Evolutionary conservation across 1,140 invertebrate genomes (phyloP), one percentile per base, ranked within the genome.

Genomic region (Orchesella cincta): DNA sequence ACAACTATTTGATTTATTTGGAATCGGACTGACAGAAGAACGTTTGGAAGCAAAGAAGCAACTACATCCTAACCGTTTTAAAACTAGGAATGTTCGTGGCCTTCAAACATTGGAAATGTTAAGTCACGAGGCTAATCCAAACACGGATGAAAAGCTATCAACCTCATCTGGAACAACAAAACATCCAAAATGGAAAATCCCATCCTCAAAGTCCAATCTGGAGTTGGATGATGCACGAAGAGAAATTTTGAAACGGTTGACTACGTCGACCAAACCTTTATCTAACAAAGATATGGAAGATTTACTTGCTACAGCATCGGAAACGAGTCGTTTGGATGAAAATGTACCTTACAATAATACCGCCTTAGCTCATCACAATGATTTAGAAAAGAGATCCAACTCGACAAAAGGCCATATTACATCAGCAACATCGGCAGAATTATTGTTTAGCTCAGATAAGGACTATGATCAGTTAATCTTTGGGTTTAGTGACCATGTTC

Each of bases 11-110:
- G 62, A 67, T 67, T 29, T 67, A 5, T 67, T 67, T 23, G 62
- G 62, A 14, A 67, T 67, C 5, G 62, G 62, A 14, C 29, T 67
- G 28, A 23, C 62, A n/a, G 62, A 67, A n/a, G 62, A 67, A 29
- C 26, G 31, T 8, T 12, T 29, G 62, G 62, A 67, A 33, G 26
- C 8, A 12, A 8, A 3, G 14, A 29, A 67, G 23, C 29, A 67
- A 23, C 62, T 18, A 16, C 26, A 67, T 31, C 12, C 23, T 26
- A 3, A 3, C 5, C 2, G 5, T 16, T 5, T 31, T 29, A 8
- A 29, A 31, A 29, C 26, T 8, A 67, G 33, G 33, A 8, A n/a
- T 31, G 31, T 67, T 31, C 28, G 62, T 3, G 62, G 62, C 8
- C 31, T 67, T 14, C 26, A 67, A 67, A 67, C 62, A 2, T 31